phyloP scores from a whole-genome alignment of 2,113 vertebrate species.

The Paramisgurnus dabryanus region DNA sequence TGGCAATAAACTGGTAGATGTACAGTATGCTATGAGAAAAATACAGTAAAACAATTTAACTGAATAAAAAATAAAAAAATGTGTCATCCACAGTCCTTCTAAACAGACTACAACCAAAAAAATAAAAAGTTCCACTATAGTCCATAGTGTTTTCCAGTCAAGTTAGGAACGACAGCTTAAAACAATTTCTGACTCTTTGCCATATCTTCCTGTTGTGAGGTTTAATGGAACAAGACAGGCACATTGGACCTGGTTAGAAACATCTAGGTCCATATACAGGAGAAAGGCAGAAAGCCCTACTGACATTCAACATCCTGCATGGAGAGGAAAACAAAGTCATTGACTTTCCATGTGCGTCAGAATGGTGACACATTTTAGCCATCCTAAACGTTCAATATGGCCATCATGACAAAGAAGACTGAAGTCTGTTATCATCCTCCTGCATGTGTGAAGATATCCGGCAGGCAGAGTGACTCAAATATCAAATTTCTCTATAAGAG shows the following conservation, averaged over 20 bases:
- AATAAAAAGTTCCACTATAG: conserved; percentile 64
- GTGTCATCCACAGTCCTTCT: not conserved
- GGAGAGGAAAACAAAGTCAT: conserved; percentile 49
- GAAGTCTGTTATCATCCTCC: conserved; percentile 2
- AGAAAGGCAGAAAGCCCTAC: conserved; percentile 18
- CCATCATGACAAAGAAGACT: conserved; percentile 18
- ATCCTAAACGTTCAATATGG: conserved; percentile 40
- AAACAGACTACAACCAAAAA: not conserved
- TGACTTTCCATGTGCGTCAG: conserved; percentile 62
- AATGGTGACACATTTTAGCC: conserved; percentile 39
- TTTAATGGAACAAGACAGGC: conserved; percentile 17
- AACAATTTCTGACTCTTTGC: conserved; percentile 43
- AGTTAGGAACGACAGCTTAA: conserved; percentile 50
- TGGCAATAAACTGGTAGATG: no score
- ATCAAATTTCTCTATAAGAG: not conserved
- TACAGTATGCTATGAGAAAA: no score
- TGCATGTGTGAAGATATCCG: not conserved
- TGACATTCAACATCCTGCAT: conserved; percentile 62
- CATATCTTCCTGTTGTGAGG: conserved; percentile 68
- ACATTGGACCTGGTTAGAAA: conserved; percentile 16
- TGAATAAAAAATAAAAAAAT: no score
- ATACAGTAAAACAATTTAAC: no score
- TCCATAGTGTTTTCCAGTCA: conserved; percentile 60
- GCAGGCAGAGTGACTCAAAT: not conserved
- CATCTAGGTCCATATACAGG: conserved; percentile 11